Conservation (phyloP, 2,797 vertebrate genomes). For the Selene dorsalis region DNA sequence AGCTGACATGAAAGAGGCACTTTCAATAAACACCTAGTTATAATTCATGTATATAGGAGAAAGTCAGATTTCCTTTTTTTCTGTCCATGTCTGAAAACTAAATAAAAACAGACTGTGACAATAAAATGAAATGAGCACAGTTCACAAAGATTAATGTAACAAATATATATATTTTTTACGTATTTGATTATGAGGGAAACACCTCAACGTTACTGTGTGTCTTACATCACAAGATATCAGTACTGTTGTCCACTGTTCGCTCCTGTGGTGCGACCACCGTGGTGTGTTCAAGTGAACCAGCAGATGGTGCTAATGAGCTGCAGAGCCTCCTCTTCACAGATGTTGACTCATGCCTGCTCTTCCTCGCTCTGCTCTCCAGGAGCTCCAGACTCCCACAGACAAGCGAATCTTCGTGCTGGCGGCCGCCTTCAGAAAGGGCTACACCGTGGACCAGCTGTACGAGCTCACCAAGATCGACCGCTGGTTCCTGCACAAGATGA, state of each 20-base stretch:
- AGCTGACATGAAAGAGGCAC: not conserved
- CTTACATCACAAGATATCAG: not conserved
- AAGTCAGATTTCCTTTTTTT: not conserved
- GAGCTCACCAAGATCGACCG: conserved; percentile 96
- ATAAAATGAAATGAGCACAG: not conserved
- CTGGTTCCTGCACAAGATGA: conserved; percentile 99
- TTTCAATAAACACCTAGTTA: not conserved
- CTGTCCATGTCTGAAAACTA: not conserved
- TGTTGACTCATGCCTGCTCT: not conserved
- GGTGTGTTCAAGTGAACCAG: not conserved
- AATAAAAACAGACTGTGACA: not conserved
- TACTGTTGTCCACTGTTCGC: not conserved
- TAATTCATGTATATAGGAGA: not conserved
- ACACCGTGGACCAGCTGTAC: conserved; percentile 92
- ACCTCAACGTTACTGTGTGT: too few species aligned
- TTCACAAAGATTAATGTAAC: too few species aligned
- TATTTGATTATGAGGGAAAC: too few species aligned
- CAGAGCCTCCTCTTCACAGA: not conserved
- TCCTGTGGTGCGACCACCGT: not conserved
- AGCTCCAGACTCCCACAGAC: conserved; percentile 95
- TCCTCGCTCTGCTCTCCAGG: conserved; percentile 77
- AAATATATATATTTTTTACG: too few species aligned
- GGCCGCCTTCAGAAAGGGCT: conserved; percentile 87
- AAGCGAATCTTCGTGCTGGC: conserved; percentile 98
- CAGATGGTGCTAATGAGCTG: conserved; percentile 18